phyloP scores from a whole-genome alignment of 2,113 vertebrate species.

The Polypterus bichir region DNA sequence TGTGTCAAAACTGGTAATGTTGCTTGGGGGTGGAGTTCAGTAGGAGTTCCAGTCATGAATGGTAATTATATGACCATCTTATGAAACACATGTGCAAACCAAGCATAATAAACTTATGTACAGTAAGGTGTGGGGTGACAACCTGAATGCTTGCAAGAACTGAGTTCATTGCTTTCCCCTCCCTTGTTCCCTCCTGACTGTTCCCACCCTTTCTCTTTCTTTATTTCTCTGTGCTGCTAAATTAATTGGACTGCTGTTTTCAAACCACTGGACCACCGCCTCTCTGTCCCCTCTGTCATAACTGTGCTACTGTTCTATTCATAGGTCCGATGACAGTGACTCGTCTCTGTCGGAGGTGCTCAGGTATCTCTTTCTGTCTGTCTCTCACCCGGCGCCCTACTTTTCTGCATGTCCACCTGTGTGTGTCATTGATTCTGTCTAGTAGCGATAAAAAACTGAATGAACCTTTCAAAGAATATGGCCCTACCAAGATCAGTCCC shows the following conservation, averaged over 20 bases:
- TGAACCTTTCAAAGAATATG: constrained; percentile 19
- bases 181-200: constrained; percentile 27
- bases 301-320: constrained; percentile 89
- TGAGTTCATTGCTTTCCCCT: constrained; percentile 3
- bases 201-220: constrained; percentile 15
- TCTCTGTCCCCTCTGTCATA: constrained; percentile 47
- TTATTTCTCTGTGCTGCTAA: constrained; percentile 20
- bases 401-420: constrained; percentile 15
- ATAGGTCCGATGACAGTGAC: constrained; percentile 99
- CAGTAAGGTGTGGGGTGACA: too few species aligned
- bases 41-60: too few species aligned
- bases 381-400: constrained; percentile 34
- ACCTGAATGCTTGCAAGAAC: too few species aligned
- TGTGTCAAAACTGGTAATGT: too few species aligned
- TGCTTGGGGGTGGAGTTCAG: too few species aligned
- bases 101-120: too few species aligned
- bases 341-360: constrained; percentile 98
- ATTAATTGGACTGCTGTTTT: too few species aligned
- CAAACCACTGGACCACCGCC: too few species aligned
- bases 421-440: constrained; percentile 3
- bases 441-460: constrained; percentile 18
- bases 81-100: too few species aligned
- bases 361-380: constrained; percentile 88
- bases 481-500: too few species aligned
- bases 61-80: too few species aligned